phyloP scores from a whole-genome alignment of 2,888 invertebrate genomes.

The Cryptophagus acutangulus region DNA sequence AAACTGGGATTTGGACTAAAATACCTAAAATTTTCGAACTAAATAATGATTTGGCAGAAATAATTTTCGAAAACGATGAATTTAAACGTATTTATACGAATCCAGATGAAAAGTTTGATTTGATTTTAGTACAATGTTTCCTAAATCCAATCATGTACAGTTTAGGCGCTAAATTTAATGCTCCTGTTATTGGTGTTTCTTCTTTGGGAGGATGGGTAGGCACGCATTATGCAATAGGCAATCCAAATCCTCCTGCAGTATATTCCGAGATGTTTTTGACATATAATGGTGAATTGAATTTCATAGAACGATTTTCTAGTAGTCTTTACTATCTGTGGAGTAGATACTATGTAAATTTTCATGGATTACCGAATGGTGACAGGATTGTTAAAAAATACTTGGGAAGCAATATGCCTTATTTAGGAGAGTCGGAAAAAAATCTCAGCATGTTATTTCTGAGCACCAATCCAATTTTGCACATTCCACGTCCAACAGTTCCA shows the following conservation, averaged over 20 bases:
- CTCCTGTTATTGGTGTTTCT: slow-evolving; percentile 30
- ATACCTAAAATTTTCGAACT: slow-evolving; percentile 28
- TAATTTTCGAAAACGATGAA: slow-evolving; percentile 26
- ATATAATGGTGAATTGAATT: slow-evolving; percentile 24
- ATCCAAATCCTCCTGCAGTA: slow-evolving; percentile 31
- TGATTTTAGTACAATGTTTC: slow-evolving; percentile 34
- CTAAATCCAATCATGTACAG: slow-evolving; percentile 29
- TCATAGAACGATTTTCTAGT: background rate
- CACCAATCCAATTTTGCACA: background rate
- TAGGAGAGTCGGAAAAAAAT: slow-evolving; percentile 19
- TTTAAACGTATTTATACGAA: slow-evolving; percentile 31
- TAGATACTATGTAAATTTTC: slow-evolving; percentile 27
- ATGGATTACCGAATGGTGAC: slow-evolving; percentile 29
- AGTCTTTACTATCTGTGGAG: slow-evolving; percentile 31
- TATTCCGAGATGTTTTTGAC: slow-evolving; percentile 35
- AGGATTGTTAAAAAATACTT: slow-evolving; percentile 20
- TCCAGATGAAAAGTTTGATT: slow-evolving; percentile 27
- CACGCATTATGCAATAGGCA: slow-evolving; percentile 31
- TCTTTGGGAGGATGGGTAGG: slow-evolving; percentile 32
- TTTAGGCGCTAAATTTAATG: slow-evolving; percentile 28
- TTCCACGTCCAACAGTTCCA: background rate
- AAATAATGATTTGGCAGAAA: slow-evolving; percentile 27
- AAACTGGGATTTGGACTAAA: too few species aligned
- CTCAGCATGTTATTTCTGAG: background rate
- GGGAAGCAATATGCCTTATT: slow-evolving; percentile 21